Conservation (phyloP, 1,140 invertebrate genomes). For the Ericerus pela region DNA sequence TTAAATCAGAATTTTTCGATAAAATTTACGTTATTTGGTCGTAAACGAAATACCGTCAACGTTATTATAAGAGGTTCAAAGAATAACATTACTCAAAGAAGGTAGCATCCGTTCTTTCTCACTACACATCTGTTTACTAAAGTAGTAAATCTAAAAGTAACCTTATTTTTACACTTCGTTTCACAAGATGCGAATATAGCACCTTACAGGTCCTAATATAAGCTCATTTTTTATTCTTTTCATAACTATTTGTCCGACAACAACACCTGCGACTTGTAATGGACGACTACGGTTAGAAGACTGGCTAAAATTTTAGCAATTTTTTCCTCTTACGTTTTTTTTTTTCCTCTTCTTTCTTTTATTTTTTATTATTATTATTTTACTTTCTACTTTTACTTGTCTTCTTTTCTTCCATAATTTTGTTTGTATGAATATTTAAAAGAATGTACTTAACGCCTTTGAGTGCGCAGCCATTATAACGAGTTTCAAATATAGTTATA, state of each 20-base stretch:
- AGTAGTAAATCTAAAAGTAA: conserved; percentile 11
- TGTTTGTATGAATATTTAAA: conserved; percentile 11
- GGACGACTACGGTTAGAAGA: conserved; percentile 9
- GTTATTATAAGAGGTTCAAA: conserved; percentile 6
- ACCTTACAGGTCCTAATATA: conserved; percentile 5
- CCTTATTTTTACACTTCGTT: conserved; percentile 11
- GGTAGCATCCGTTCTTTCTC: conserved; percentile 4
- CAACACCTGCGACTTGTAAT: conserved; percentile 7
- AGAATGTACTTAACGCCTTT: conserved; percentile 4
- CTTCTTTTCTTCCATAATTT: conserved; percentile 2
- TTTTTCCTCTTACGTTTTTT: conserved; percentile 4
- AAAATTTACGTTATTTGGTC: conserved; percentile 7
- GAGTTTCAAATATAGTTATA: too few relatives aligned
- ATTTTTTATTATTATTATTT: conserved; percentile 6
- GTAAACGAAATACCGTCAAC: conserved; percentile 6
- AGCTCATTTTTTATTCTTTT: conserved; percentile 12
- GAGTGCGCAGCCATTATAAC: neutral
- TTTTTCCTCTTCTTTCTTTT: neutral
- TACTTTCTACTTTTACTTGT: too few relatives aligned
- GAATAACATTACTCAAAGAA: conserved; percentile 9
- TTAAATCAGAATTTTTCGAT: too few relatives aligned
- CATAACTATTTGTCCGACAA: conserved; percentile 11
- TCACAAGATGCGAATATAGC: neutral
- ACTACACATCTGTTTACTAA: conserved; percentile 8
- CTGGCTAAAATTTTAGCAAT: neutral